These are phyloP conservation scores for Synergus gifuensis DNA, from an alignment of 2,888 invertebrate species.

Conservation along the genomic window DNA sequence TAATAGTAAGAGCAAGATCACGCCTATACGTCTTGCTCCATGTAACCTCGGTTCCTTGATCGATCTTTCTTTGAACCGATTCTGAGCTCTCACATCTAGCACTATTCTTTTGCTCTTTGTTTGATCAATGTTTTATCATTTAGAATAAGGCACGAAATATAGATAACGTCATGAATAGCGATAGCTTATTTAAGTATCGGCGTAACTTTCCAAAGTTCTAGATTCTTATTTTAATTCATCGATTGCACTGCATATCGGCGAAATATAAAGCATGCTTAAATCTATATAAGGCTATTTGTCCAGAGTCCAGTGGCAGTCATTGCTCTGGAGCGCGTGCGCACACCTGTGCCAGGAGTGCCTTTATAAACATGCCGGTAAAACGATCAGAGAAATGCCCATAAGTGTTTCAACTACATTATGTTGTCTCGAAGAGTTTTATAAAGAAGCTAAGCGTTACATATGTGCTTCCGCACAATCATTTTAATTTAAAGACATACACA, in stretches of 20 bases:
- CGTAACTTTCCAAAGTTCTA: not conserved
- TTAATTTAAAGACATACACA: no score
- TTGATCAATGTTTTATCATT: no score
- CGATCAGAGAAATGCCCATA: not conserved
- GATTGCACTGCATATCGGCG: not conserved
- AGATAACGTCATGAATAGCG: not conserved
- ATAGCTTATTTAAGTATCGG: not conserved
- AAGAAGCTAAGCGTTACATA: no score
- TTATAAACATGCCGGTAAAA: slow-evolving; percentile 1
- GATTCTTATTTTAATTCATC: not conserved
- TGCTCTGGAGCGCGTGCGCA: not conserved
- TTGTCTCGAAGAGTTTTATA: not conserved
- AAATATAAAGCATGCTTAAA: not conserved
- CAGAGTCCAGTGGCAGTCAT: not conserved
- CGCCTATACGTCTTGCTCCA: no score
- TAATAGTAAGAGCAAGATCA: no score
- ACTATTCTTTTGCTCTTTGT: no score
- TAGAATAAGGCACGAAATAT: no score
- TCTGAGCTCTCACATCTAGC: no score
- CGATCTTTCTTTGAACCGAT: no score
- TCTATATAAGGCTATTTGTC: not conserved
- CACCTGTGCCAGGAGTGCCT: not conserved
- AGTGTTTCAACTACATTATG: slow-evolving; percentile 5
- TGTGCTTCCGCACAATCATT: no score
- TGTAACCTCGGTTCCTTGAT: no score